Evolutionary conservation across 2,113 vertebrate genomes (phyloP), one percentile per base, ranked within the genome.

Genomic region (Perognathus longimembris): DNA sequence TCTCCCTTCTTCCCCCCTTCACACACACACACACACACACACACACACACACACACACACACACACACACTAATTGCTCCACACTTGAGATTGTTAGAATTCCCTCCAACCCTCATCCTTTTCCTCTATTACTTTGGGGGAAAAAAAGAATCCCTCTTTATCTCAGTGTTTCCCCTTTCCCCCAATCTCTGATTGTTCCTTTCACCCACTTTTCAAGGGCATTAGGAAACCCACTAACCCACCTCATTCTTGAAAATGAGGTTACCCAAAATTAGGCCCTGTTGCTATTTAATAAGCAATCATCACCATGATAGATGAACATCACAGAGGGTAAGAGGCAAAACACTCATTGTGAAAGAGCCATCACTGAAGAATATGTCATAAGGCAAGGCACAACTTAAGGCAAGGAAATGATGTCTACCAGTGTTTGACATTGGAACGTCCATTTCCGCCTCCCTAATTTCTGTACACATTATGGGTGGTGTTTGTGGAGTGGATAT

Each of bases 191-290:
- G 12, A 85, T 3, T 30, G 17, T 71, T 70, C 69, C 20, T 5
- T 80, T 92, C 69, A 54, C 18, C 50, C 42, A 81, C 77, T 84
- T 92, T 67, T 81, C 81, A 80, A 93, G 77, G 54, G 24, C 45
- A 87, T 3, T 76, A n/a, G n/a, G 38, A 5, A 45, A 84, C 9
- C 17, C 28, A 26, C 75, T 71, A n/a, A 81, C 28, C 67, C 40
- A 71, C n/a, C n/a, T 90, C 6, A 64, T 77, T 92, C n/a, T 18
- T 85, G 34, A 67, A 73, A 66, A 63, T 30, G 5, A 79, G 59
- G 81, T 36, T 30, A 30, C 30, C 7, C 38, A 83, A 66, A 75
- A 32, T 6, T 50, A 45, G 77, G 7, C 15, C 40, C 11, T 70
- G 34, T 45, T 89, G 38, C 28, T 66, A 30, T 20, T 74, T 79